These are phyloP conservation scores for Grapholita molesta DNA, from an alignment of 1,140 invertebrate species.

Conservation along the genomic window DNA sequence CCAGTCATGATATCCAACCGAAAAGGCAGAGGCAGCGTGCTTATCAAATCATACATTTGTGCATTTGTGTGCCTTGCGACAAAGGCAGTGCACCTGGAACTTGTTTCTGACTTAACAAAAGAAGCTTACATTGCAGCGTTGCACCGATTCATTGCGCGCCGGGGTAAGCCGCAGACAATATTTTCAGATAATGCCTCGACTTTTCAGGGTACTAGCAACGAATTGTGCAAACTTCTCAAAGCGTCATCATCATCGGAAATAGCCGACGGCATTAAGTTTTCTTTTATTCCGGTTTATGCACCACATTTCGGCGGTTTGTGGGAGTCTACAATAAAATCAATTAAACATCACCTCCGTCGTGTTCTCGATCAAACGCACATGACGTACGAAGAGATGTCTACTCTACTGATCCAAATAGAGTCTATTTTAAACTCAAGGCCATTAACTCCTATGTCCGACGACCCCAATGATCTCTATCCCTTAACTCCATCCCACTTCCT, in stretches of 20 bases:
- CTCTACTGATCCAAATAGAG: slow-evolving; percentile 21
- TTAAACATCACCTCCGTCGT: slow-evolving; percentile 24
- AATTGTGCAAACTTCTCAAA: slow-evolving; percentile 21
- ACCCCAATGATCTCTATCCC: slow-evolving; percentile 19
- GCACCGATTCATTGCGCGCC: slow-evolving; percentile 29
- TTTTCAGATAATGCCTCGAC: slow-evolving; percentile 30
- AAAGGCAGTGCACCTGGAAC: slow-evolving; percentile 45
- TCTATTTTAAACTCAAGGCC: slow-evolving; percentile 23
- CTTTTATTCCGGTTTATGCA: slow-evolving; percentile 21
- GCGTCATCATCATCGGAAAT: slow-evolving; percentile 15
- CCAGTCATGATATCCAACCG: no score
- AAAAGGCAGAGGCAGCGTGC: slow-evolving; percentile 18
- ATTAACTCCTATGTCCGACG: slow-evolving; percentile 14
- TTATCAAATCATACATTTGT: slow-evolving; percentile 31
- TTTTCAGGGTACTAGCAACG: slow-evolving; percentile 29
- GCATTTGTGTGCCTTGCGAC: slow-evolving; percentile 36
- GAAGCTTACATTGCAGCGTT: slow-evolving; percentile 35
- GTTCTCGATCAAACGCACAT: slow-evolving; percentile 22
- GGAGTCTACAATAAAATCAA: slow-evolving; percentile 22
- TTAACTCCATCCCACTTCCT: slow-evolving; percentile 21
- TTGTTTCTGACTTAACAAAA: slow-evolving; percentile 33
- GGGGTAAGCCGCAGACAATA: slow-evolving; percentile 29
- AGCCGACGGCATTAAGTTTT: slow-evolving; percentile 27
- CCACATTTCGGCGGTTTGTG: slow-evolving; percentile 29
- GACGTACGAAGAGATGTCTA: slow-evolving; percentile 25